Percentiles rank a stretch among this genome's conserved stretches.
phyloP scores from a whole-genome alignment of 2,113 vertebrate species.

The Tupaia tana region DNA sequence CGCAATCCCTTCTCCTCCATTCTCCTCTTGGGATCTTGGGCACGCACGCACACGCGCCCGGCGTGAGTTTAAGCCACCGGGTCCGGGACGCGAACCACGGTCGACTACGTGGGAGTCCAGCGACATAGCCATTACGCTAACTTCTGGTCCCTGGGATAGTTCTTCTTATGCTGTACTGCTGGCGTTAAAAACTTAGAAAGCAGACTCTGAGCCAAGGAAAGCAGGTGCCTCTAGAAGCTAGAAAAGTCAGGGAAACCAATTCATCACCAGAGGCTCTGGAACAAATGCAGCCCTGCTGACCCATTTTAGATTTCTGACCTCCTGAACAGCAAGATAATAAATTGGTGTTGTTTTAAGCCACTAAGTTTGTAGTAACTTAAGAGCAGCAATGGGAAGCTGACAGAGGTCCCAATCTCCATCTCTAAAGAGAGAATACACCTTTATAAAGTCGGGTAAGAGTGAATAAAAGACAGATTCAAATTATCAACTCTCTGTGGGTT shows the following conservation, averaged over 20 bases:
- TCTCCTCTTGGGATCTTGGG: too few species aligned
- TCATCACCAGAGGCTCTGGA: not conserved
- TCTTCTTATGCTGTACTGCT: not conserved
- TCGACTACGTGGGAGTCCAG: too few species aligned
- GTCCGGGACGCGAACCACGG: too few species aligned
- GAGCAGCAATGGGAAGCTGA: not conserved
- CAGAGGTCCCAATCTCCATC: not conserved
- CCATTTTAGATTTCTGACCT: not conserved
- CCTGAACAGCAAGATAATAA: not conserved
- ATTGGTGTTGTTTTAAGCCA: not conserved
- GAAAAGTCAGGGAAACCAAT: not conserved
- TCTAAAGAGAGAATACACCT: slow-evolving; percentile 9
- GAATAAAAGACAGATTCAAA: not conserved
- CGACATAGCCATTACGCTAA: too few species aligned
- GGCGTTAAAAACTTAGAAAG: not conserved
- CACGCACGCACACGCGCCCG: too few species aligned
- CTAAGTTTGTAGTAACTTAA: not conserved
- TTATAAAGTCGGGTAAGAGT: slow-evolving; percentile 37
- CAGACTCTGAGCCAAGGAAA: not conserved
- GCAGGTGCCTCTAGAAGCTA: not conserved
- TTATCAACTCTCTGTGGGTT: slow-evolving; percentile 7
- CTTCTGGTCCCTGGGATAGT: too few species aligned
- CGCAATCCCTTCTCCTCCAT: too few species aligned
- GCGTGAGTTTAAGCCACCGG: too few species aligned
- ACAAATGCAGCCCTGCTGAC: not conserved